Evolutionary conservation across 1,140 invertebrate species (phyloP), one percentile per base, ranked within the genome.

Genomic region (Eumeta japonica): DNA sequence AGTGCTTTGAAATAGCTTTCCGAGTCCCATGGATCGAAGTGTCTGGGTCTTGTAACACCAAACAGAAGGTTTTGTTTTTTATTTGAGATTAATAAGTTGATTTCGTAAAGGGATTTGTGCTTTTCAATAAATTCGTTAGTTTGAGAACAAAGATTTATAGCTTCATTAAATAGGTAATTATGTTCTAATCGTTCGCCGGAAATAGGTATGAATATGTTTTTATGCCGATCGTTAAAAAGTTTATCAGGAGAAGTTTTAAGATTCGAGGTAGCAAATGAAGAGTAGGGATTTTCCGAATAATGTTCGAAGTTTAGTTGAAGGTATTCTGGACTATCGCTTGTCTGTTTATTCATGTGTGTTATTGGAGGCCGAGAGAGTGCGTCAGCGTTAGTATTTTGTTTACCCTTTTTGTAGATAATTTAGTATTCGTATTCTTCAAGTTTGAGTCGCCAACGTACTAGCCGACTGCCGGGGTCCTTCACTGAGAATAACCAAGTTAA

Each of bases 401-500:
- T 55, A 7, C 70, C 67, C 4, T 46, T 51, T 56, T 65, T 73
- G 36, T 77, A 74, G 16, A 46, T 30, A 2, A 81, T 62, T 40
- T 75, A 46, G 34, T 66, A 74, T 13, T 48, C 45, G 24, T 42
- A 60, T 38, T 77, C 67, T 48, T 77, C 70, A 16, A 82, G 39
- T 44, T 64, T 55, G 5, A 80, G 17, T 34, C 65, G 41, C 80
- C 79, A 83, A n/a, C 76, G 43, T 2, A 73, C 55, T 11, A 82
- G 44, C 47, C 71, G 46, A 18, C 63, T 57, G 9, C 55, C 65
- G 7, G 70, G 61, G 34, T 80, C 68, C 48, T 74, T 78, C 2
- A 43, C 27, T 2, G 17, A 33, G 16, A 44, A 44, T 17, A 48
- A 41, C 62, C 71, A 81, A 13, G 42, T 54, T 15, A 81, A 49